These are phyloP conservation scores for Aplysia californica DNA, from an alignment of 1,140 invertebrate genomes.

Conservation along the genomic window DNA sequence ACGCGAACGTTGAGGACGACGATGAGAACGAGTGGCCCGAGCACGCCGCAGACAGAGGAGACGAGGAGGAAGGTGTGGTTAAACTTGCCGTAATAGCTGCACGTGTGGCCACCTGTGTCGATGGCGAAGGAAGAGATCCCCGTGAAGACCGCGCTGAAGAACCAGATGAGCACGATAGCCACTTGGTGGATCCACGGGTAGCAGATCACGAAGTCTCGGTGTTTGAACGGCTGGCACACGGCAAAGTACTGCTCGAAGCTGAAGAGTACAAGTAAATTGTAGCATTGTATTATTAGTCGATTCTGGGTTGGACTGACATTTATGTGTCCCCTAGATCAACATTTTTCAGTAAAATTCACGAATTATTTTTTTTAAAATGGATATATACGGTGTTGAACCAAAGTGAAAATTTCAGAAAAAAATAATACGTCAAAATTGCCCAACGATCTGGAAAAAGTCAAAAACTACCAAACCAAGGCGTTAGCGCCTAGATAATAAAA, in stretches of 20 bases:
- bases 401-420: too few species aligned
- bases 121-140: slow-evolving; percentile 15
- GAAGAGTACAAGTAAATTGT: too few species aligned
- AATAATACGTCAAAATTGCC: too few species aligned
- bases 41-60: slow-evolving; percentile 1
- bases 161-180: slow-evolving; percentile 4
- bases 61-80: slow-evolving; percentile 17
- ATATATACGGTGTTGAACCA: too few species aligned
- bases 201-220: slow-evolving; percentile 7
- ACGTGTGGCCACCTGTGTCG: not conserved
- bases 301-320: too few species aligned
- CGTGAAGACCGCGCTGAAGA: not conserved
- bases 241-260: slow-evolving; percentile 21
- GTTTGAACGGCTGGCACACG: slow-evolving; percentile 26
- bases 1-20: slow-evolving; percentile 10
- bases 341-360: too few species aligned
- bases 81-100: slow-evolving; percentile 25
- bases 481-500: too few species aligned
- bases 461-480: too few species aligned
- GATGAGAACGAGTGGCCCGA: slow-evolving; percentile 14
- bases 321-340: too few species aligned
- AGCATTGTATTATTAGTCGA: too few species aligned
- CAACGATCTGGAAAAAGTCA: too few species aligned
- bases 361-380: too few species aligned
- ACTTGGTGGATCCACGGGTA: not conserved